A percentile compares a stretch with the other conserved stretches of the same genome.
Conservation (phyloP, 1,140 invertebrate species). For the Rhopalosiphum maidis region DNA sequence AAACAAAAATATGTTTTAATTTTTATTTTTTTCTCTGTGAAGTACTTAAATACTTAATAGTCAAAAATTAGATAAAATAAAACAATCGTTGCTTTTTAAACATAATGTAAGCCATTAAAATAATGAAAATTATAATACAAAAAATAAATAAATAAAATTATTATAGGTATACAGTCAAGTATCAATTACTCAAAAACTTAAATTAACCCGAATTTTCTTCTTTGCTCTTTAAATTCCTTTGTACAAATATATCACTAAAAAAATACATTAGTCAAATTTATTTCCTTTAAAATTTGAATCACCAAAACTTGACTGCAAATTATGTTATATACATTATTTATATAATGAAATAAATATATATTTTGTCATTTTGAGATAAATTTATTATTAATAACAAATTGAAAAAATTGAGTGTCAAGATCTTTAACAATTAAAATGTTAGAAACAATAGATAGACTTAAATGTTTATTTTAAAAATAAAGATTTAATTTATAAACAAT, state of each 20-base stretch:
- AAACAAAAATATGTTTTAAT: background rate
- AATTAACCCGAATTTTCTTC: background rate
- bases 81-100: background rate
- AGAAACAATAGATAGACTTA: too few relatives aligned
- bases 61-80: background rate
- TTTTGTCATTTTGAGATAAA: too few relatives aligned
- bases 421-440: too few relatives aligned
- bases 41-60: too few relatives aligned
- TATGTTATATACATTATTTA: background rate
- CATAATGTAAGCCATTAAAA: background rate
- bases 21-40: background rate
- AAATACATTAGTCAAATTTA: background rate
- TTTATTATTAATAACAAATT: too few relatives aligned
- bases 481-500: too few relatives aligned
- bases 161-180: background rate
- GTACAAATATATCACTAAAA: too few relatives aligned
- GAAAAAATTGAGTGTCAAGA: too few relatives aligned
- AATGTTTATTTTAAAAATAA: too few relatives aligned
- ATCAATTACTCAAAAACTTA: background rate
- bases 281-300: background rate
- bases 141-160: background rate
- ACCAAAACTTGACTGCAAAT: background rate
- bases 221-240: background rate
- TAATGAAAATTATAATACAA: background rate
- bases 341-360: too few relatives aligned